Conservation (phyloP, 2,113 vertebrate genomes). For the Crypturellus undulatus region DNA sequence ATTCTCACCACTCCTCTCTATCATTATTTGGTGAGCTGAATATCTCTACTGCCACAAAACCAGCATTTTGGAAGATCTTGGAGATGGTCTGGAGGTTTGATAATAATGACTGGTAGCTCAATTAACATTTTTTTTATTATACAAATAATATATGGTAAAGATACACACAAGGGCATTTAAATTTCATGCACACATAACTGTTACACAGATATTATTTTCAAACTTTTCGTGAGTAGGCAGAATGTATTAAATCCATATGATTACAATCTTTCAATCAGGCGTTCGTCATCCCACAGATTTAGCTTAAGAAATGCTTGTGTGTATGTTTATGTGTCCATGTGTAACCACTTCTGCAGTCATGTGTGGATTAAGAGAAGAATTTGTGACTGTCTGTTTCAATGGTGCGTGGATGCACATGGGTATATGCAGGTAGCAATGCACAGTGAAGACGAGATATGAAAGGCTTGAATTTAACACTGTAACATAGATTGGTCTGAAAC, state of each 20-base stretch:
- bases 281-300: background rate
- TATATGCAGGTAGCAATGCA: no score
- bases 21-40: background rate
- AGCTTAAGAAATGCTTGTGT: background rate
- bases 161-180: background rate
- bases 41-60: background rate
- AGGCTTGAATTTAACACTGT: background rate
- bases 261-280: background rate
- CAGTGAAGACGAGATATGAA: background rate
- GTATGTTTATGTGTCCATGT: background rate
- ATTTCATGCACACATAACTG: background rate
- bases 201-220: background rate
- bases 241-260: background rate
- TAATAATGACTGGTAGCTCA: background rate
- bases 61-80: background rate
- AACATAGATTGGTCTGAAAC: background rate
- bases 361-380: background rate
- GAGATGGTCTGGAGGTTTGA: no score
- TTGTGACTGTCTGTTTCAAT: background rate
- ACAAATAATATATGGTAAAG: background rate
- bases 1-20: background rate
- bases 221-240: background rate
- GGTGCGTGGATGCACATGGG: rapidly evolving
- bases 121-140: background rate
- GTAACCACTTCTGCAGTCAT: background rate